These are phyloP conservation scores for Eufriesea mexicana DNA, from an alignment of 1,140 invertebrate genomes.

Conservation along the genomic window DNA sequence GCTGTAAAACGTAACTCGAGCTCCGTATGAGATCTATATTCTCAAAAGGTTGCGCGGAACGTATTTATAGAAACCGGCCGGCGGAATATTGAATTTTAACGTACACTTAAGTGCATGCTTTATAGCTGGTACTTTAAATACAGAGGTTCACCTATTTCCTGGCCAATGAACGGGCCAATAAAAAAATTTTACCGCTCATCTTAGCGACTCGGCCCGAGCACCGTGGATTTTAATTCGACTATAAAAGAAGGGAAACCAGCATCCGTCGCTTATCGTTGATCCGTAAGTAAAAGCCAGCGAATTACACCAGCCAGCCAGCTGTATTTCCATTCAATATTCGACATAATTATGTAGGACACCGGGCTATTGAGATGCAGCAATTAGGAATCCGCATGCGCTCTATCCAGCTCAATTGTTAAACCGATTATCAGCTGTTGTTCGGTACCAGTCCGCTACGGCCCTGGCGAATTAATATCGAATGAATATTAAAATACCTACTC, in stretches of 20 bases:
- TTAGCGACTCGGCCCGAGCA: too few species aligned
- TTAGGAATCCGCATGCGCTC: not conserved
- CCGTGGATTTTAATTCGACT: not conserved
- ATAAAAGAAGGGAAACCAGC: not conserved
- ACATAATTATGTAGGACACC: slow-evolving; percentile 1
- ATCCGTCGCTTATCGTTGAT: not conserved
- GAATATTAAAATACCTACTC: not conserved
- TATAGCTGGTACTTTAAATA: too few species aligned
- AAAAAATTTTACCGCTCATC: not conserved
- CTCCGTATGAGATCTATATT: not conserved
- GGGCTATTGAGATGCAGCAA: slow-evolving; percentile 2
- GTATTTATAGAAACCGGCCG: not conserved
- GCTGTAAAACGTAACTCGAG: not conserved
- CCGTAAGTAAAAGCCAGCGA: not conserved
- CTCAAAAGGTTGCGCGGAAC: not conserved
- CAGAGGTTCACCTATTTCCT: not conserved
- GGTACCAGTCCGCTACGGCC: not conserved
- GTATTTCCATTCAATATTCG: not conserved
- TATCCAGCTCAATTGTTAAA: not conserved
- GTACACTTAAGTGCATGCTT: not conserved
- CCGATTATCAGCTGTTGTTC: slow-evolving; percentile 1
- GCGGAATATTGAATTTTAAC: not conserved
- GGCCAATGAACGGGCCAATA: not conserved
- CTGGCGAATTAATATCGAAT: not conserved
- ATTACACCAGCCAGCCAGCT: not conserved